phyloP scores from a whole-genome alignment of 64 coral and sea anemone genomes.

The Stylophora pistillata region DNA sequence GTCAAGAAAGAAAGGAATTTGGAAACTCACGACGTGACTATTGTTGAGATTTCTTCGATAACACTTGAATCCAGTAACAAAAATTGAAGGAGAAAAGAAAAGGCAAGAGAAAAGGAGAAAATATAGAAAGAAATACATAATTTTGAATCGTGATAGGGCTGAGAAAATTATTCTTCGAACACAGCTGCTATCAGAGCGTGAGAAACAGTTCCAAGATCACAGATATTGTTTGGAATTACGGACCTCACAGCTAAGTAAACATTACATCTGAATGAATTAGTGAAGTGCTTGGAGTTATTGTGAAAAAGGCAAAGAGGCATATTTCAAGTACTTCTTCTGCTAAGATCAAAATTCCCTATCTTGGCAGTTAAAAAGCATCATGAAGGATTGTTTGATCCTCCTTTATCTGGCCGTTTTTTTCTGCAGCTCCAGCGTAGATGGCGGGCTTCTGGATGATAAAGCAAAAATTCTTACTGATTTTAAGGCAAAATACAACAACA shows the following conservation, averaged over 20 bases:
- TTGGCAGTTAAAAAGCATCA: neutral
- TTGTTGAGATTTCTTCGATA: neutral
- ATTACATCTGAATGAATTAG: neutral
- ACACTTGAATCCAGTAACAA: neutral
- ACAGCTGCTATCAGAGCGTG: constrained; percentile 9
- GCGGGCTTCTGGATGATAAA: constrained; percentile 57
- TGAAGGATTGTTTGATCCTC: neutral
- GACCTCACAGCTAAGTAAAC: constrained; percentile 17
- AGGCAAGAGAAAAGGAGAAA: neutral
- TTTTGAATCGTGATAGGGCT: neutral
- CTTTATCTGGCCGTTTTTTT: neutral
- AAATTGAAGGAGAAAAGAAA: neutral
- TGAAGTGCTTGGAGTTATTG: neutral
- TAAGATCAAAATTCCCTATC: neutral
- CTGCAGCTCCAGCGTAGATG: neutral
- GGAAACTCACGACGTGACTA: too few relatives aligned
- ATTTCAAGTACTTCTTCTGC: neutral
- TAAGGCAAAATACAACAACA: constrained; percentile 89
- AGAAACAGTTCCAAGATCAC: neutral
- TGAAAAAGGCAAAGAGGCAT: neutral
- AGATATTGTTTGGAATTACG: neutral
- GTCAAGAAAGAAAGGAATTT: too few relatives aligned
- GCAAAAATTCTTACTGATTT: constrained; percentile 70
- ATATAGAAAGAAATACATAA: neutral
- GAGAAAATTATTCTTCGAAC: neutral